phyloP scores from a whole-genome alignment of 1,140 invertebrate species.

The Drosophila ananassae region DNA sequence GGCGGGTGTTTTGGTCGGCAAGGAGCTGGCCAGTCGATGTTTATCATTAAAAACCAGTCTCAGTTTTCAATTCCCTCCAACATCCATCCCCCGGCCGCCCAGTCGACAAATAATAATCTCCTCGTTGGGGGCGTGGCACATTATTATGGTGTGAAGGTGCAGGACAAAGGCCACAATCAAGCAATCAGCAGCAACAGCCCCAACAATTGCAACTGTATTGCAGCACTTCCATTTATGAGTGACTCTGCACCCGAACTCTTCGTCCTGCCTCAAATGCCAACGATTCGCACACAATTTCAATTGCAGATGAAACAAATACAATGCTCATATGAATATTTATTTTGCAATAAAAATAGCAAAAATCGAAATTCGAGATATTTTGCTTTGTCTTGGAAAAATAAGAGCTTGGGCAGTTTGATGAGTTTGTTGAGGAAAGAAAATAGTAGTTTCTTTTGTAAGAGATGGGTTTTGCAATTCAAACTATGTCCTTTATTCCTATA shows the following conservation, averaged over 20 bases:
- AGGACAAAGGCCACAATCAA: constrained; percentile 60
- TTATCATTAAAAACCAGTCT: constrained; percentile 61
- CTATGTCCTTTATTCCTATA: not conserved
- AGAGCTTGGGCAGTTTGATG: not conserved
- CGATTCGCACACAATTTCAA: constrained; percentile 6
- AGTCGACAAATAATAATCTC: constrained; percentile 66
- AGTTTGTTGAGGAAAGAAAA: constrained; percentile 14
- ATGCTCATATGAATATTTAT: constrained; percentile 34
- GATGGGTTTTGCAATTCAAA: not conserved
- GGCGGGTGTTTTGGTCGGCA: not conserved
- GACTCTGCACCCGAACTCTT: not conserved
- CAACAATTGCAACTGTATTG: constrained; percentile 56
- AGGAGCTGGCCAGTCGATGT: constrained; percentile 42
- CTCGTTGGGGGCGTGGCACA: constrained; percentile 34
- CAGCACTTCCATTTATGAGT: constrained; percentile 60
- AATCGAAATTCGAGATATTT: constrained; percentile 19
- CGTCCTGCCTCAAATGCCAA: not conserved
- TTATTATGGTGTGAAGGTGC: constrained; percentile 55
- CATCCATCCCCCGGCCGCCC: constrained; percentile 19
- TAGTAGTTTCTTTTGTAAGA: not conserved
- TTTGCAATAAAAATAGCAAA: constrained; percentile 30
- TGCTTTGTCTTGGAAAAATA: not conserved
- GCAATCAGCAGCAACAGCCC: constrained; percentile 63
- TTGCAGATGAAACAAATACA: constrained; percentile 31
- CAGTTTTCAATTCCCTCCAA: constrained; percentile 11